Conservation (phyloP, 2,797 vertebrate species). For the Lutjanus campechanus region DNA sequence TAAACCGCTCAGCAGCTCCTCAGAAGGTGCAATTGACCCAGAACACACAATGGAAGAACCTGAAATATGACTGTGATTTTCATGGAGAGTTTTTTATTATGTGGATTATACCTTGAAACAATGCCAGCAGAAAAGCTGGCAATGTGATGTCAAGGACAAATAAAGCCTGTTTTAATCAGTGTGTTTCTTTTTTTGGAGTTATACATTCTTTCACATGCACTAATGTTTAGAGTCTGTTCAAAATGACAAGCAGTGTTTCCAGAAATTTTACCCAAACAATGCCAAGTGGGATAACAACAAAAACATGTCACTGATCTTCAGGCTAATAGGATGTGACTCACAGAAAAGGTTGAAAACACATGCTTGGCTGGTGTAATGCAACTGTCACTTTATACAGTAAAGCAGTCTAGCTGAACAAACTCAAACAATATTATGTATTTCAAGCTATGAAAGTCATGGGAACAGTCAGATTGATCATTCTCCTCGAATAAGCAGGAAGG, state of each 20-base stretch:
- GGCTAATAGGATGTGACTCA: constrained; percentile 24
- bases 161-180: constrained; percentile 6
- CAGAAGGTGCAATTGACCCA: not conserved
- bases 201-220: not conserved
- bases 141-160: not conserved
- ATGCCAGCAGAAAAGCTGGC: not conserved
- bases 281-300: constrained; percentile 30
- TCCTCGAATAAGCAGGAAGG: constrained; percentile 37
- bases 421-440: not conserved
- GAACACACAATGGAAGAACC: not conserved
- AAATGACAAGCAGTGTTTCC: constrained; percentile 7
- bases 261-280: constrained; percentile 16
- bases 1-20: not conserved
- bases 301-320: constrained; percentile 17
- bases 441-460: constrained; percentile 6
- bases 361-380: not conserved
- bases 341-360: constrained; percentile 37
- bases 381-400: not conserved
- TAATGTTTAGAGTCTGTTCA: constrained; percentile 5
- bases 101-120: not conserved
- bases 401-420: not conserved
- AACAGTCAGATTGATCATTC: constrained; percentile 42
- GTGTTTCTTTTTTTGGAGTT: constrained; percentile 18
- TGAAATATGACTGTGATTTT: not conserved
- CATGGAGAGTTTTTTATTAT: not conserved